Evolutionary conservation across 30 jellyfish, hydroid and myxozoan species (phyloP).

Genomic region (Pelagia noctiluca): DNA sequence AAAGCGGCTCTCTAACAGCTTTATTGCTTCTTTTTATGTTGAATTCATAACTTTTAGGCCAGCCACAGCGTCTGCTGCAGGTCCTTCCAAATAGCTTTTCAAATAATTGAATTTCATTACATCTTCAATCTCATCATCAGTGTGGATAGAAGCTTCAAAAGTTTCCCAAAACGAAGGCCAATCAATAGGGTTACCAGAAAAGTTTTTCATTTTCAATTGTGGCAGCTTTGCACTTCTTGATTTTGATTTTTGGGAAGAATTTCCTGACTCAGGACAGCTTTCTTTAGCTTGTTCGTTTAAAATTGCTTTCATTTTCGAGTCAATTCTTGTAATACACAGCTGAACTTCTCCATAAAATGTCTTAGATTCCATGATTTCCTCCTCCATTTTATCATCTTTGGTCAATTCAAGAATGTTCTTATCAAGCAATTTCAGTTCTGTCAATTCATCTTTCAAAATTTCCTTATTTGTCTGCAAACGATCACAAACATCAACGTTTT

Average conservation of each 20-base stretch:
- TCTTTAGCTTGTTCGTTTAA: neutral
- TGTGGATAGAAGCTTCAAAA: constrained; percentile 33
- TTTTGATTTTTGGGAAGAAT: too few relatives aligned
- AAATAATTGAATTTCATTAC: constrained; percentile 20
- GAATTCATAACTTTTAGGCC: constrained; percentile 8
- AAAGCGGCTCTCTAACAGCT: neutral
- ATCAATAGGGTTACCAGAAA: constrained; percentile 22
- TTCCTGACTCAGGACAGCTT: neutral
- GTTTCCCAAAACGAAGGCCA: constrained; percentile 55
- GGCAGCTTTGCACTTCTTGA: constrained; percentile 19
- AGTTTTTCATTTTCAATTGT: constrained; percentile 16
- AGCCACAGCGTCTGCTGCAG: constrained; percentile 20
- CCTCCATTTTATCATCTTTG: constrained; percentile 4
- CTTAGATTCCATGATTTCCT: constrained; percentile 17
- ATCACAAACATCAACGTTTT: too few relatives aligned
- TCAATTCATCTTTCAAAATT: constrained; percentile 12
- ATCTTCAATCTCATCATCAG: constrained; percentile 23
- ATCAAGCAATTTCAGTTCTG: constrained; percentile 19
- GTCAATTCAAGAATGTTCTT: neutral
- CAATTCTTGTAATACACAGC: constrained; percentile 19
- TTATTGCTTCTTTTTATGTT: constrained; percentile 13
- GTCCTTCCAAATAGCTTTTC: neutral
- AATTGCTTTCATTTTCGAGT: neutral
- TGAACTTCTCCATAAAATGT: neutral
- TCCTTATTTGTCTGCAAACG: constrained; percentile 28